phyloP scores from a whole-genome alignment of 2,797 vertebrate species.

The Manis crassicaudata region DNA sequence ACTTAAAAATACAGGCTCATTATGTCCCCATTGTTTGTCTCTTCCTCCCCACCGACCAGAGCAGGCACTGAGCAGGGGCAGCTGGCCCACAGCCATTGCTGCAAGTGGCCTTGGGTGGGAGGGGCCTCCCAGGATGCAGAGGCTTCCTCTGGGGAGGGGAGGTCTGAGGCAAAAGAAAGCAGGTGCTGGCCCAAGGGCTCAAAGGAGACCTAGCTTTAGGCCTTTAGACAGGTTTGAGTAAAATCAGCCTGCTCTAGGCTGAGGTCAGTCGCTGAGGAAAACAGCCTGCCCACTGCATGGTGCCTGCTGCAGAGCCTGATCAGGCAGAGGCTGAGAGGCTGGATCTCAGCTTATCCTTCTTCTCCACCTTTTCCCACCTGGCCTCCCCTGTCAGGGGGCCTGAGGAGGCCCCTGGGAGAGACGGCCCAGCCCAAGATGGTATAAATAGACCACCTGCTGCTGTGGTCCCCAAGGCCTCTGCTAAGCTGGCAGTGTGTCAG shows the following conservation, averaged over 20 bases:
- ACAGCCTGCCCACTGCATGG: neutral
- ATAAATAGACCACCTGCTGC: no score
- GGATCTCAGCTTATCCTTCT: neutral
- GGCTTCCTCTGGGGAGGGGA: neutral
- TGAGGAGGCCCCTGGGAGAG: neutral
- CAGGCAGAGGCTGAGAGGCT: neutral
- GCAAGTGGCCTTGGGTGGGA: neutral
- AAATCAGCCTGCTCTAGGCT: neutral
- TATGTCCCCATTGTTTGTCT: conserved; percentile 49
- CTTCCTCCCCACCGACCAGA: conserved; percentile 29
- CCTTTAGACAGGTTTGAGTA: neutral
- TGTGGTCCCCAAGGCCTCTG: neutral
- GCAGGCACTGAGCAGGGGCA: neutral
- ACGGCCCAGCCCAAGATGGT: neutral
- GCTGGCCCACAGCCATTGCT: neutral
- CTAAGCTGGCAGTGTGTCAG: neutral
- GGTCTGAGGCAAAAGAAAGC: neutral
- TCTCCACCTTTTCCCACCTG: neutral
- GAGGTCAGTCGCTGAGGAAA: neutral
- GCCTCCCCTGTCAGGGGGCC: neutral
- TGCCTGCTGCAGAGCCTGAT: neutral
- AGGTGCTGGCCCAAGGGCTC: neutral
- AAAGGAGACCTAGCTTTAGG: neutral
- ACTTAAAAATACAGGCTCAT: conserved; percentile 57
- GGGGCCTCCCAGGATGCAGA: neutral